Conservation (phyloP, 2,888 invertebrate species). For the Euplagia quadripunctaria region DNA sequence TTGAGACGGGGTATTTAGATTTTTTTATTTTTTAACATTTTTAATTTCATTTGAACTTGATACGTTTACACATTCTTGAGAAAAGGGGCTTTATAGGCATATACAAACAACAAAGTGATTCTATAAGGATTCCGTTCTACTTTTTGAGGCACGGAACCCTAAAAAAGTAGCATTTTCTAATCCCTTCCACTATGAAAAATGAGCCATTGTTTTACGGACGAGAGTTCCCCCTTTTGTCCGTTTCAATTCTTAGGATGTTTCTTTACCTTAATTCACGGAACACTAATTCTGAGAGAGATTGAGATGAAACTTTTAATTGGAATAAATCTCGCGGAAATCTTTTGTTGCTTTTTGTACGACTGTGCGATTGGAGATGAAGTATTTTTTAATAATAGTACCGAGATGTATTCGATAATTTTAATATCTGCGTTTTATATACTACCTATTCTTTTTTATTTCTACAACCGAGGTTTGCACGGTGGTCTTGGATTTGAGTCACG, state of each 20-base stretch:
- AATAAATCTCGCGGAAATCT: slow-evolving; percentile 35
- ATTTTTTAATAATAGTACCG: too few species aligned
- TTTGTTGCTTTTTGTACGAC: slow-evolving; percentile 18
- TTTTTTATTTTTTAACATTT: not conserved
- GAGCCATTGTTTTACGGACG: slow-evolving; percentile 34
- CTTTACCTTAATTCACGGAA: slow-evolving; percentile 24
- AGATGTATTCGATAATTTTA: too few species aligned
- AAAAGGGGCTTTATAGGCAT: not conserved
- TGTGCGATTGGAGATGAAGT: not conserved
- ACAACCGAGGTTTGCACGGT: too few species aligned
- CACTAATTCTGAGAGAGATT: slow-evolving; percentile 29
- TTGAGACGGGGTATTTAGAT: too few species aligned
- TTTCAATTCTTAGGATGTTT: slow-evolving; percentile 29
- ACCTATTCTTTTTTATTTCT: too few species aligned
- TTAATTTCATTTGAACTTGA: not conserved
- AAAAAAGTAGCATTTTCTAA: slow-evolving; percentile 13
- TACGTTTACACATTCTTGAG: not conserved
- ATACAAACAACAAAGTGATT: not conserved
- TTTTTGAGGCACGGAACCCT: not conserved
- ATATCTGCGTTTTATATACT: too few species aligned
- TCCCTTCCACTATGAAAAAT: slow-evolving; percentile 21
- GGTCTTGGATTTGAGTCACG: too few species aligned
- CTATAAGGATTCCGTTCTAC: not conserved
- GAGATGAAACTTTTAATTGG: slow-evolving; percentile 46
- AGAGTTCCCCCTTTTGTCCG: slow-evolving; percentile 44